Evolutionary conservation across 2,888 invertebrate genomes (phyloP).

Genomic region (Catocala sponsa): DNA sequence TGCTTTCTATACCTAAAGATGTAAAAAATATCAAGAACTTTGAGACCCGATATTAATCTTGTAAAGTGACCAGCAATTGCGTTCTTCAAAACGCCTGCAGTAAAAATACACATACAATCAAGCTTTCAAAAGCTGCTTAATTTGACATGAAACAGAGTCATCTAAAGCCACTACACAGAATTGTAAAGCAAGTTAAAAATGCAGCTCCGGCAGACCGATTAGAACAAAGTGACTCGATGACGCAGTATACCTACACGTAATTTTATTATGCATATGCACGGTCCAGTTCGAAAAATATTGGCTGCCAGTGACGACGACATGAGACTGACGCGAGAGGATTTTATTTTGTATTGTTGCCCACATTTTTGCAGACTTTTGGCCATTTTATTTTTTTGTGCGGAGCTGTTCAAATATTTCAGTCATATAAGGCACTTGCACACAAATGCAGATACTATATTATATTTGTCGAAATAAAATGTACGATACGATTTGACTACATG

Average conservation of each 20-base stretch:
- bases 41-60: no score
- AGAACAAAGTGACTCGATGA: constrained; percentile 3
- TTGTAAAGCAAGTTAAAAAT: constrained; percentile 1
- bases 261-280: constrained; percentile 17
- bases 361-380: constrained; percentile 14
- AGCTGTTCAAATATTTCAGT: constrained; percentile 6
- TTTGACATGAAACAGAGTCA: no score
- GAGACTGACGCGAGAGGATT: constrained; percentile 22
- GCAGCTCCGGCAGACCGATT: constrained; percentile 5
- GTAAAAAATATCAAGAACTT: no score
- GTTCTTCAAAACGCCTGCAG: no score
- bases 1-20: no score
- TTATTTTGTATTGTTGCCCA: constrained; percentile 17
- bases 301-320: constrained; percentile 22
- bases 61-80: no score
- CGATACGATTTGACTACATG: no score
- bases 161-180: not conserved
- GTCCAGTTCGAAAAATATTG: constrained; percentile 26
- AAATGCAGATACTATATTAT: not conserved
- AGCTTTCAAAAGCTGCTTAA: no score
- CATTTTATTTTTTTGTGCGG: constrained; percentile 7
- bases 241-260: constrained; percentile 8
- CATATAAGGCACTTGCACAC: not conserved
- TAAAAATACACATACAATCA: no score
- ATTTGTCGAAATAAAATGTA: not conserved